Conservation (phyloP, 2,797 vertebrate genomes). For the Sorex maritimensis region DNA sequence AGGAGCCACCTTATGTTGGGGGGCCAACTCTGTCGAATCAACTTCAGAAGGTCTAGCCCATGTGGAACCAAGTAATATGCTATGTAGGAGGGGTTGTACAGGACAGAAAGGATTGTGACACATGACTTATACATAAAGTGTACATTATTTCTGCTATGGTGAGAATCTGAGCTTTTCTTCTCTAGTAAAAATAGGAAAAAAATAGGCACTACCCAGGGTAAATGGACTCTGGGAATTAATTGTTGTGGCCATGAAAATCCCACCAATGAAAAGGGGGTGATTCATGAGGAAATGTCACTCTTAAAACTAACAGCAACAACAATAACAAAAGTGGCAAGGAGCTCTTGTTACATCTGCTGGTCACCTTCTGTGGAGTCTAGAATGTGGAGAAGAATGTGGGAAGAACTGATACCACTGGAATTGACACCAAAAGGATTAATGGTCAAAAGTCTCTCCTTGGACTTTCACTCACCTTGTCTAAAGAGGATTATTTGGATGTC, state of each 20-base stretch:
- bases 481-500: not conserved
- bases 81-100: not conserved
- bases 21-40: not conserved
- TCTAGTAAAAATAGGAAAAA: not conserved
- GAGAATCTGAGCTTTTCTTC: not conserved
- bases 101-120: not conserved
- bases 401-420: no score
- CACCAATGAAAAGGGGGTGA: not conserved
- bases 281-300: not conserved
- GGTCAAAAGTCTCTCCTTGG: not conserved
- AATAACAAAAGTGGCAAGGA: not conserved
- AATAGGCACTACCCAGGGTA: not conserved
- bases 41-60: not conserved
- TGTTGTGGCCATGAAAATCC: not conserved
- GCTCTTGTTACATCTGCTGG: not conserved
- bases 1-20: not conserved
- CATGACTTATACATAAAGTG: no score
- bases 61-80: not conserved
- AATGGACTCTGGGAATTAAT: not conserved
- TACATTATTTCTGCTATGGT: no score
- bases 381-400: not conserved
- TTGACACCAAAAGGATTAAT: no score
- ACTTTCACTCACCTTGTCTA: not conserved
- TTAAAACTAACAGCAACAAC: not conserved
- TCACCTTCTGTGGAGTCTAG: not conserved